phyloP scores from a whole-genome alignment of 2,888 invertebrate genomes.

The Erebia ligea region DNA sequence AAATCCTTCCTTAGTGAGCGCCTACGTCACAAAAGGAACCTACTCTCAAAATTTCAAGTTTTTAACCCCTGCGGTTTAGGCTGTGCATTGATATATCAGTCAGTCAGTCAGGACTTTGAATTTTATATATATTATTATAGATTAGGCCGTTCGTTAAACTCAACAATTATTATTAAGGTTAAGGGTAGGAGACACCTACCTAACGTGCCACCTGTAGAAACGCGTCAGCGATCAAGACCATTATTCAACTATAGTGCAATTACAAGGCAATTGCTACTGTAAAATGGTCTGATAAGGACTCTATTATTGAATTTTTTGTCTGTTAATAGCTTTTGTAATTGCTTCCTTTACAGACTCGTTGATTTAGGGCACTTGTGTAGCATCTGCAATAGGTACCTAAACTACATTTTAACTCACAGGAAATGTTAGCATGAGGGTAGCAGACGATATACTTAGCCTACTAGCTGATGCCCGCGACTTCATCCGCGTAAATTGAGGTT shows the following conservation, averaged over 20 bases:
- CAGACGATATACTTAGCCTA: too few relatives aligned
- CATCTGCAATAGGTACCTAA: neutral
- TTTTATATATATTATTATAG: too few relatives aligned
- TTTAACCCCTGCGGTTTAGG: too few relatives aligned
- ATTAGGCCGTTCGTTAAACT: slow-evolving; percentile 15
- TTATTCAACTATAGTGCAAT: slow-evolving; percentile 21
- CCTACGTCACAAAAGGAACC: too few relatives aligned
- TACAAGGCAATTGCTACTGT: slow-evolving; percentile 29
- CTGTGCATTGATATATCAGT: too few relatives aligned
- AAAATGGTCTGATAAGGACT: slow-evolving; percentile 31
- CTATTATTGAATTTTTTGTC: slow-evolving; percentile 29
- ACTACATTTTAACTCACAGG: neutral
- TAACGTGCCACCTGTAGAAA: slow-evolving; percentile 23
- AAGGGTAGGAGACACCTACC: slow-evolving; percentile 3
- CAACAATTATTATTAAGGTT: slow-evolving; percentile 6
- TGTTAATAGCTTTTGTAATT: slow-evolving; percentile 34
- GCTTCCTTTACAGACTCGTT: slow-evolving; percentile 32
- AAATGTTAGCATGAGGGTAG: slow-evolving; percentile 1
- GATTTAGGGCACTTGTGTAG: slow-evolving; percentile 22
- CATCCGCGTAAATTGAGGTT: too few relatives aligned
- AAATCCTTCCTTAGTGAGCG: too few relatives aligned
- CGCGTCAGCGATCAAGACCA: slow-evolving; percentile 13
- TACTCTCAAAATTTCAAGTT: too few relatives aligned
- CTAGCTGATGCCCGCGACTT: too few relatives aligned
- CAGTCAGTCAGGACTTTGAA: too few relatives aligned